Evolutionary conservation across 2,888 invertebrate species (phyloP).

Genomic region (Torymus auratus): DNA sequence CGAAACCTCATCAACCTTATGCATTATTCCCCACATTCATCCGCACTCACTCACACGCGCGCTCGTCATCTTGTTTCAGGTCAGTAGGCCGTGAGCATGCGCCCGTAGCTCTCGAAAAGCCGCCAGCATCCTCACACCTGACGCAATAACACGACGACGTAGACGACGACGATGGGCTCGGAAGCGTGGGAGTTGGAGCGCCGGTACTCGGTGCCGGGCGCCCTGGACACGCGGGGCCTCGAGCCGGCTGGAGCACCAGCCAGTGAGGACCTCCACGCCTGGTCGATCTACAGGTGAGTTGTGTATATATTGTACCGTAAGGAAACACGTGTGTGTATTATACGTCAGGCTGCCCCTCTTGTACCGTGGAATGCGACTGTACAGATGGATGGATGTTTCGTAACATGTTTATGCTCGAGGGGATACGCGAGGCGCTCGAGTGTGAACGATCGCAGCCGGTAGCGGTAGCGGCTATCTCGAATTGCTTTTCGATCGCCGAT

Average conservation of each 20-base stretch:
- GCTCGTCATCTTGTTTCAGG: slow-evolving; percentile 24
- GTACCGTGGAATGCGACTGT: neutral
- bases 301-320: neutral
- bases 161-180: slow-evolving; percentile 73
- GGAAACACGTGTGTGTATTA: neutral
- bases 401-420: no score
- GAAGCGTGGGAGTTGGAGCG: slow-evolving; percentile 85
- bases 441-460: no score
- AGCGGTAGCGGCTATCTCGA: no score
- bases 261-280: slow-evolving; percentile 95
- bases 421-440: no score
- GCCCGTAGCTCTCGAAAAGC: no score
- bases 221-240: slow-evolving; percentile 83
- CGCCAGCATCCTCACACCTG: no score
- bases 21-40: no score
- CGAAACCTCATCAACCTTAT: no score
- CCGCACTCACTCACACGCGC: neutral
- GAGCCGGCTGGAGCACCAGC: slow-evolving; percentile 79
- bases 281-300: slow-evolving; percentile 92
- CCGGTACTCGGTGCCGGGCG: slow-evolving; percentile 92
- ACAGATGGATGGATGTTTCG: no score
- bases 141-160: no score
- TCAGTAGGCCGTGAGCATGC: slow-evolving; percentile 24
- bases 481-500: no score
- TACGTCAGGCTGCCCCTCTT: neutral